These are phyloP conservation scores for Mythimna vitellina DNA, from an alignment of 2,888 invertebrate genomes.

Conservation along the genomic window DNA sequence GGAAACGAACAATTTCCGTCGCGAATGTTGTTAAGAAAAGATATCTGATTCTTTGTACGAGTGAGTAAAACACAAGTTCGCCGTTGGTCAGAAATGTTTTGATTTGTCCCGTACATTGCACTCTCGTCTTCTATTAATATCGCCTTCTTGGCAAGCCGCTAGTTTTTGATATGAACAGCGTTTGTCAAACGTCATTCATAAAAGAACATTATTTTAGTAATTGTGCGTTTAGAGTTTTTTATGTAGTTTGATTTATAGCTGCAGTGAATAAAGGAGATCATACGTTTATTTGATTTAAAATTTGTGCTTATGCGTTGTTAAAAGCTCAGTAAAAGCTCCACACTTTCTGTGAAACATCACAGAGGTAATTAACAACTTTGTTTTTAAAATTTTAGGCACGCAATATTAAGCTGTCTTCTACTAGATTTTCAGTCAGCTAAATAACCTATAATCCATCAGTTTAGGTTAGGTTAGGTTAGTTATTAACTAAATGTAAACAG, in stretches of 20 bases:
- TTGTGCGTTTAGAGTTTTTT: neutral
- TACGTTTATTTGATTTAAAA: neutral
- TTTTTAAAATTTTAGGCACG: neutral
- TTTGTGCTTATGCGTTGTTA: neutral
- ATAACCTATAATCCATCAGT: neutral
- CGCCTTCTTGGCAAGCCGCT: slow-evolving; percentile 72
- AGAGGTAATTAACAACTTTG: neutral
- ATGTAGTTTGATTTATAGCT: slow-evolving; percentile 2
- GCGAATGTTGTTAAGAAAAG: slow-evolving; percentile 1
- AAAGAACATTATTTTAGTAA: slow-evolving; percentile 24
- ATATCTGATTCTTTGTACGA: slow-evolving; percentile 17
- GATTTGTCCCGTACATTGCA: slow-evolving; percentile 78
- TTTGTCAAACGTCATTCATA: slow-evolving; percentile 68
- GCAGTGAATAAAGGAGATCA: neutral
- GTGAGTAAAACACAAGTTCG: slow-evolving; percentile 30
- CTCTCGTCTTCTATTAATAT: slow-evolving; percentile 76
- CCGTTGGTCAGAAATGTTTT: slow-evolving; percentile 60
- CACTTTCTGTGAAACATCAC: neutral
- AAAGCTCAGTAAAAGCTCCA: neutral
- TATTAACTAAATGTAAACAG: no score
- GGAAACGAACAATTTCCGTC: neutral
- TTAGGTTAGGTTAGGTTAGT: no score
- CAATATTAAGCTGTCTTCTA: neutral
- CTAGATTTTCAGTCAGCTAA: no score
- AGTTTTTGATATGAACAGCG: slow-evolving; percentile 60